Percentiles rank a stretch among this genome's conserved stretches.
Conservation (phyloP, 2,888 invertebrate species). For the Drosophila nigricruria region DNA sequence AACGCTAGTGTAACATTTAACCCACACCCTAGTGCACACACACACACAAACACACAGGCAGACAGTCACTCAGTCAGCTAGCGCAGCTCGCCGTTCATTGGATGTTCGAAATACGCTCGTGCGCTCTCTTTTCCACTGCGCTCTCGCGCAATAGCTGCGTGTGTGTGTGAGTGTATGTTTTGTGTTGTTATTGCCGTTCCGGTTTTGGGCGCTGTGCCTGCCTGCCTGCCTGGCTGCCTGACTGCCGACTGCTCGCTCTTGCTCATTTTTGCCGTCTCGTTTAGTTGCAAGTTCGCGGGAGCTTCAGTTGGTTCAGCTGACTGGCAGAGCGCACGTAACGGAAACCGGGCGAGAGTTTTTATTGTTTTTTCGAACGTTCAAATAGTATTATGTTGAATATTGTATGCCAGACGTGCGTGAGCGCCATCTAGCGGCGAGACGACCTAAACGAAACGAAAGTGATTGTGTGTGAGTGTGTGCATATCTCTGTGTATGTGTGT, state of each 20-base stretch:
- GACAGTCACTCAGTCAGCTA: constrained; percentile 8
- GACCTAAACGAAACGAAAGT: constrained; percentile 20
- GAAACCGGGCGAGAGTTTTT: constrained; percentile 64
- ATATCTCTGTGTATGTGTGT: constrained; percentile 19
- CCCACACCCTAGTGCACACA: constrained; percentile 36
- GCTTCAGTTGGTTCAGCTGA: constrained; percentile 70
- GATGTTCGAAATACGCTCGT: constrained; percentile 65
- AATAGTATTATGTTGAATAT: constrained; percentile 47
- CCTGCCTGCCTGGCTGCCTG: no score
- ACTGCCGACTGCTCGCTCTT: constrained; percentile 57
- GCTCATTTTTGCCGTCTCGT: constrained; percentile 61
- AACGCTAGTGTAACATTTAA: constrained; percentile 42
- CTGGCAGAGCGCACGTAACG: constrained; percentile 69
- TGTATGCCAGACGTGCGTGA: constrained; percentile 24
- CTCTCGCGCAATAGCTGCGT: background rate
- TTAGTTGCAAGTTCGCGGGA: constrained; percentile 68
- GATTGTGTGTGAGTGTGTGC: constrained; percentile 19
- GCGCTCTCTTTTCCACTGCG: no score
- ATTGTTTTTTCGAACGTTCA: constrained; percentile 45
- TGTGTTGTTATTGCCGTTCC: constrained; percentile 59
- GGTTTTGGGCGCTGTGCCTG: constrained; percentile 55
- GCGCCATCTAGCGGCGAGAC: constrained; percentile 52
- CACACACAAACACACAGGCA: background rate
- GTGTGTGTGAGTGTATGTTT: constrained; percentile 8
- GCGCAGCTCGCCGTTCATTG: constrained; percentile 59